A percentile compares a stretch with the other conserved stretches of the same genome.
Conservation (phyloP, 1,140 invertebrate genomes). For the Papilio polyxenes region DNA sequence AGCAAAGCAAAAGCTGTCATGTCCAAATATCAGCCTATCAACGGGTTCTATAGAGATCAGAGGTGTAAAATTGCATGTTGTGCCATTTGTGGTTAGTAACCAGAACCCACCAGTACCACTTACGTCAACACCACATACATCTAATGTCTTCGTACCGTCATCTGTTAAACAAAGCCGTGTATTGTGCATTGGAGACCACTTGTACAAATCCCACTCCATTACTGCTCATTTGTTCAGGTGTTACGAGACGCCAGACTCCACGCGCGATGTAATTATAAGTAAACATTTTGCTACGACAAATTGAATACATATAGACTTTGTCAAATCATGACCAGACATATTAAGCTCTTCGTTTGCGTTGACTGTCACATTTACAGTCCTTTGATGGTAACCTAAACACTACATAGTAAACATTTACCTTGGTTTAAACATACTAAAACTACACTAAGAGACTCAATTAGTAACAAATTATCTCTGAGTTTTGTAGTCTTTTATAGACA, state of each 20-base stretch:
- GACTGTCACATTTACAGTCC: background rate
- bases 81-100: too few species aligned
- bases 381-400: background rate
- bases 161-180: background rate
- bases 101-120: too few species aligned
- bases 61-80: too few species aligned
- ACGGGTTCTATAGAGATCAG: too few species aligned
- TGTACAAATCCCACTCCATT: background rate
- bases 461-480: too few species aligned
- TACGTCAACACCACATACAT: background rate
- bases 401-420: background rate
- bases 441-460: too few species aligned
- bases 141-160: background rate
- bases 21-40: too few species aligned
- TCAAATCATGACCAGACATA: background rate
- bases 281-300: constrained; percentile 14
- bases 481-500: too few species aligned
- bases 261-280: constrained; percentile 24
- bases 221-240: background rate
- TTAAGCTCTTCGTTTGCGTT: background rate
- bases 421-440: too few species aligned
- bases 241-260: background rate
- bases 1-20: too few species aligned
- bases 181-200: background rate
- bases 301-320: background rate